Conservation (phyloP, 2,113 vertebrate species). For the Hippocampus comes region DNA sequence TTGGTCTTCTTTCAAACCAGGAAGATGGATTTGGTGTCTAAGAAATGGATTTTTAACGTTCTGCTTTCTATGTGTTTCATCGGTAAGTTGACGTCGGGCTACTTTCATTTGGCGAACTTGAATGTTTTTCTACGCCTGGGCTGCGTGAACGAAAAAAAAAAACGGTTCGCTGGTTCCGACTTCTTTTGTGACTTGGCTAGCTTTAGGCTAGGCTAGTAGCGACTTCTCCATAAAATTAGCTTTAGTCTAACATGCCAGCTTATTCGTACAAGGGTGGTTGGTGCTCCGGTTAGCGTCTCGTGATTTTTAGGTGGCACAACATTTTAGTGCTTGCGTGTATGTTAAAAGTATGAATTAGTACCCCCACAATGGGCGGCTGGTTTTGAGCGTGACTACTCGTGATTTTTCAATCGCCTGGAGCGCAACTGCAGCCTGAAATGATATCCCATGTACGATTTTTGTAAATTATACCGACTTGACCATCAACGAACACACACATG, state of each 20-base stretch:
- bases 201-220: conserved; percentile 53
- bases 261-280: background rate
- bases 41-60: conserved; percentile 45
- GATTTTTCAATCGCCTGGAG: conserved; percentile 32
- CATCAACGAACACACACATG: background rate
- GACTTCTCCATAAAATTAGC: background rate
- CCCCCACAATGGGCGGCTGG: background rate
- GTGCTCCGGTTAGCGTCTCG: background rate
- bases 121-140: rapidly evolving
- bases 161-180: background rate
- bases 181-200: conserved; percentile 53
- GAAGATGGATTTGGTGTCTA: conserved; percentile 69
- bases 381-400: conserved; percentile 63
- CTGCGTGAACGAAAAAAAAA: background rate
- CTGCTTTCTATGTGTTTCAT: conserved; percentile 45
- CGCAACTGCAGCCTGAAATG: background rate
- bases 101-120: background rate
- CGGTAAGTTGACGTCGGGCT: conserved; percentile 53
- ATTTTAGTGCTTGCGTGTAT: background rate
- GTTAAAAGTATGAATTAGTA: rapidly evolving
- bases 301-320: background rate
- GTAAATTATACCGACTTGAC: background rate
- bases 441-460: background rate
- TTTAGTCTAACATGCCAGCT: background rate
- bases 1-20: conserved; percentile 60